These are phyloP conservation scores for Mus minutoides DNA, from an alignment of 2,797 vertebrate genomes.

Conservation along the genomic window DNA sequence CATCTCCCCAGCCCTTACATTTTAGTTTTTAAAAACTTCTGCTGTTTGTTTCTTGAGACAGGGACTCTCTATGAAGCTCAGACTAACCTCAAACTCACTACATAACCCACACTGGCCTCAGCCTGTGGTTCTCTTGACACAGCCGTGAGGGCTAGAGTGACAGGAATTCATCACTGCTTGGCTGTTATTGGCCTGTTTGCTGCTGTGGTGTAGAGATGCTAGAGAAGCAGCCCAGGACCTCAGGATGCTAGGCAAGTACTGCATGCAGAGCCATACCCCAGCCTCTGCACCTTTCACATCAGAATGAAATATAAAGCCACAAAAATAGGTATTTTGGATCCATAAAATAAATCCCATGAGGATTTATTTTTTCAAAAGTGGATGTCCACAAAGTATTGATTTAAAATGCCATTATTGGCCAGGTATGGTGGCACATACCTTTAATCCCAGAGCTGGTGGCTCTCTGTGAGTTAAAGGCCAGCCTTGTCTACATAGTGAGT, in stretches of 20 bases:
- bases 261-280: too few relatives aligned
- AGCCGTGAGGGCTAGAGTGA: neutral
- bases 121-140: neutral
- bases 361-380: slow-evolving; percentile 8
- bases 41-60: neutral
- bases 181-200: neutral
- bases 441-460: neutral
- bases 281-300: neutral
- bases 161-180: neutral
- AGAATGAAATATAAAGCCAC: neutral
- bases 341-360: neutral
- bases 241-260: neutral
- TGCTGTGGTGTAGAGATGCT: neutral
- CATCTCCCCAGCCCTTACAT: neutral
- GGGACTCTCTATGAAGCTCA: neutral
- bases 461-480: neutral
- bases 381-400: neutral
- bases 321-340: neutral
- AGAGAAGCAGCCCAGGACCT: neutral
- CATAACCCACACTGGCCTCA: neutral
- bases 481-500: neutral
- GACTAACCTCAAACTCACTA: neutral
- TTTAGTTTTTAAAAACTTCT: neutral
- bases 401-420: neutral
- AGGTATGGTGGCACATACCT: neutral